Evolutionary conservation across 2,113 vertebrate species (phyloP), one percentile per base, ranked within the genome.

Genomic region (Rhinopomastus cyanomelas): DNA sequence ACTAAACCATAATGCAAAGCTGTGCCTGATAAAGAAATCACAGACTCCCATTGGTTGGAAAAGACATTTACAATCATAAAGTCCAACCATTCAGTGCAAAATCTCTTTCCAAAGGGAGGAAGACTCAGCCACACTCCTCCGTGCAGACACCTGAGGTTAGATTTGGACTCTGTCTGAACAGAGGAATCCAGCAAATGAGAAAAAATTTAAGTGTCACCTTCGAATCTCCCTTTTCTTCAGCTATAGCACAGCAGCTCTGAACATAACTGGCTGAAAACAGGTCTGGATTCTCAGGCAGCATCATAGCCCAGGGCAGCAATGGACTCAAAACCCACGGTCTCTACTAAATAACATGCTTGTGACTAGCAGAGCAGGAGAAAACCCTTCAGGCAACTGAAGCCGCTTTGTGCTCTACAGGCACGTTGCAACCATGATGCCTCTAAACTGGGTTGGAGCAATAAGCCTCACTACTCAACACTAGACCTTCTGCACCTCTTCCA

Each of bases 121-220:
- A 73, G n/a, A 19, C n/a, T 51, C 64, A 51, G 52, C 10, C 18
- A 25, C 29, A 12, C 14, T 42, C 22, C 29, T 49, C 10, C 0
- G 0, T 1, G 8, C 29, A 52, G 27, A 67, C 12, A 51, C 5
- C 3, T 2, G 1, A 39, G 42, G 52, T 61, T 11, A n/a, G 26
- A 69, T 10, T 10, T 32, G 29, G 15, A n/a, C 14, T 53, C 27
- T 6, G 11, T n/a, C 32, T 78, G 49, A 65, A 69, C 68, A 79
- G 9, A 60, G 20, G 4, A 81, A 8, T 11, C 46, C n/a, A 46
- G 1, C 34, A 20, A 79, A 65, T 34, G 22, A 65, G 21, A 74
- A 32, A 30, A 14, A 71, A 16, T 6, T 55, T 10, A 42, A 73
- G 16, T 10, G 20, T 34, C 55, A 59, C 20, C 42, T 92, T 53